These are phyloP conservation scores for Pogoniulus pusillus DNA, from an alignment of 2,797 vertebrate genomes.

Conservation along the genomic window DNA sequence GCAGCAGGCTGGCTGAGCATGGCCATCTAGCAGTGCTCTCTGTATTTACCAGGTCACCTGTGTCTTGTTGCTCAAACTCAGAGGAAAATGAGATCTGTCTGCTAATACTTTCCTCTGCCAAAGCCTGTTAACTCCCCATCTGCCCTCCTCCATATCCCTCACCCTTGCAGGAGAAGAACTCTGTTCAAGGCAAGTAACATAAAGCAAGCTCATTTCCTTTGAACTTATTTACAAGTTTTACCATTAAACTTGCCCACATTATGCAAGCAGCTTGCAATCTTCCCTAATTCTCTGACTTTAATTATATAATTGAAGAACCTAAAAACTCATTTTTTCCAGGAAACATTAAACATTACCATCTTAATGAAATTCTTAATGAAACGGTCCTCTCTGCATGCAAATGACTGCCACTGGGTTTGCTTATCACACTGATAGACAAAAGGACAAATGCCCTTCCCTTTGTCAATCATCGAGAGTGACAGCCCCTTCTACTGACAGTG, in stretches of 20 bases:
- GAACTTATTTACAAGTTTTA: conserved; percentile 81
- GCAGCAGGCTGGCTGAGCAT: not conserved
- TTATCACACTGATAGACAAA: conserved; percentile 68
- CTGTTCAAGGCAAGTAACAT: conserved; percentile 28
- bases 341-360: conserved; percentile 86
- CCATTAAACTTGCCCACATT: conserved; percentile 78
- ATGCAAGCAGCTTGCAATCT: conserved; percentile 80
- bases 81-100: not conserved
- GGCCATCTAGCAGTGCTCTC: not conserved
- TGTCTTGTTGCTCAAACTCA: not conserved
- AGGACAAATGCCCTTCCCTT: conserved; percentile 64
- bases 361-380: conserved; percentile 89
- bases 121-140: not conserved
- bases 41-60: not conserved
- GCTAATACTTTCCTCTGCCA: not conserved
- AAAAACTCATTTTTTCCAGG: conserved; percentile 83
- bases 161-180: not conserved
- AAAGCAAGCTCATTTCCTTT: conserved; percentile 61
- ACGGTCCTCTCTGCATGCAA: conserved; percentile 79
- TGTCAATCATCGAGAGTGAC: conserved; percentile 58
- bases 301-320: conserved; percentile 83
- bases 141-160: not conserved
- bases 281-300: conserved; percentile 81
- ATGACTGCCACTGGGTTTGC: conserved; percentile 72
- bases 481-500: not conserved